Percentiles rank a stretch among this genome's conserved stretches.
phyloP scores from a whole-genome alignment of 2,888 invertebrate genomes.

The Patella depressa region DNA sequence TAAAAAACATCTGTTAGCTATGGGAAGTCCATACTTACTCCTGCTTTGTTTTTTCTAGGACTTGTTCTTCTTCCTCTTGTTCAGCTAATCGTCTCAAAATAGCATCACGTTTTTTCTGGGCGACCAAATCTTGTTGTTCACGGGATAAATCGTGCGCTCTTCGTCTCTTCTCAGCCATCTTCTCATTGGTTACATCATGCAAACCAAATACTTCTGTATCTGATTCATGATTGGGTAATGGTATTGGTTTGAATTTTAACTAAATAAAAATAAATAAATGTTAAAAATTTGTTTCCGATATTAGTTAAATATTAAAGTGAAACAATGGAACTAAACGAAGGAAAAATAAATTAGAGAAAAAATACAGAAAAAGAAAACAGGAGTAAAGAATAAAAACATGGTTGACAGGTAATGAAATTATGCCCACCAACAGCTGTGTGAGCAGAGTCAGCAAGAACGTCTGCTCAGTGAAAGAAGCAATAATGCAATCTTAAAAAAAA shows the following conservation, averaged over 20 bases:
- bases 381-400: not conserved
- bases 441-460: too few species aligned
- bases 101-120: conserved; percentile 67
- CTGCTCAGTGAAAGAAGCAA: too few species aligned
- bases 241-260: conserved; percentile 67
- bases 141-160: conserved; percentile 65
- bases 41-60: conserved; percentile 60
- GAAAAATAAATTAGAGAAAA: too few species aligned
- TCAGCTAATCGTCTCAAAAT: conserved; percentile 66
- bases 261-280: conserved; percentile 33
- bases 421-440: too few species aligned
- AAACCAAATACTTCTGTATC: conserved; percentile 70
- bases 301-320: not conserved
- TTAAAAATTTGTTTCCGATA: not conserved
- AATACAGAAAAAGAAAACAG: too few species aligned
- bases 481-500: too few species aligned
- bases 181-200: conserved; percentile 69
- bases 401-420: too few species aligned
- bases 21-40: conserved; percentile 56
- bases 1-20: too few species aligned
- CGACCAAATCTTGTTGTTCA: conserved; percentile 67
- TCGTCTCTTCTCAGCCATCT: conserved; percentile 63
- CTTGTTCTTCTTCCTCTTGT: conserved; percentile 67
- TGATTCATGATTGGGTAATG: conserved; percentile 63
- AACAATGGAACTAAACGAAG: too few species aligned